Conservation (phyloP, 1,140 invertebrate species). For the Eupeodes corollae region DNA sequence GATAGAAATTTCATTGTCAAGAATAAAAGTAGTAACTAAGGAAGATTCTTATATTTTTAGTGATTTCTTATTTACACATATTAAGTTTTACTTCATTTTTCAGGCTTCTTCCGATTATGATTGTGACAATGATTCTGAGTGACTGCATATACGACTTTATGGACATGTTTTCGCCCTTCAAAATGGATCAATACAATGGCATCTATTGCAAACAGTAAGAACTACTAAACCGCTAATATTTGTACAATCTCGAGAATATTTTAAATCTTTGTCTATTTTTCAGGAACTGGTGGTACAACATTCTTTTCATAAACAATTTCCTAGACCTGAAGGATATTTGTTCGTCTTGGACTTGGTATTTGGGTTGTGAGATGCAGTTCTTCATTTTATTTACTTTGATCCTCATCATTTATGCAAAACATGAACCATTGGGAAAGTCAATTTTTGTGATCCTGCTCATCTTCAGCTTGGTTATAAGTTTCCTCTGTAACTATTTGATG, state of each 20-base stretch:
- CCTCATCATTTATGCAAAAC: constrained; percentile 10
- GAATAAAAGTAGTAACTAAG: no score
- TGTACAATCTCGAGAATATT: not conserved
- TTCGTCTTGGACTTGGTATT: constrained; percentile 11
- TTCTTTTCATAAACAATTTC: constrained; percentile 12
- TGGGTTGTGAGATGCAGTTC: constrained; percentile 18
- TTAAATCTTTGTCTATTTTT: constrained; percentile 11
- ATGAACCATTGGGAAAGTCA: constrained; percentile 3
- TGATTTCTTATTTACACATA: no score
- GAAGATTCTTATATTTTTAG: no score
- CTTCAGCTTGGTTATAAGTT: constrained; percentile 7
- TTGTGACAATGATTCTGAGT: constrained; percentile 11
- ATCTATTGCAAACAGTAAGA: constrained; percentile 16
- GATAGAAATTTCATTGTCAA: no score
- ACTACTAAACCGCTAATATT: not conserved
- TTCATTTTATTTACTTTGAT: constrained; percentile 7
- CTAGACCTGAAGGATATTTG: constrained; percentile 13
- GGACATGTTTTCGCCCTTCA: constrained; percentile 18
- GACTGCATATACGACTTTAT: constrained; percentile 9
- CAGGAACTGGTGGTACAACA: constrained; percentile 15
- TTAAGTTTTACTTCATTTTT: no score
- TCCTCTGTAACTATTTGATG: constrained; percentile 8
- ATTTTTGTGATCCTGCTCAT: constrained; percentile 5
- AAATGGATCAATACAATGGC: constrained; percentile 8
- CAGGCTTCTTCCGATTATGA: constrained; percentile 18